Base-by-base conservation (phyloP, 2,797 vertebrate species). In the Poecilia velifera region DNA sequence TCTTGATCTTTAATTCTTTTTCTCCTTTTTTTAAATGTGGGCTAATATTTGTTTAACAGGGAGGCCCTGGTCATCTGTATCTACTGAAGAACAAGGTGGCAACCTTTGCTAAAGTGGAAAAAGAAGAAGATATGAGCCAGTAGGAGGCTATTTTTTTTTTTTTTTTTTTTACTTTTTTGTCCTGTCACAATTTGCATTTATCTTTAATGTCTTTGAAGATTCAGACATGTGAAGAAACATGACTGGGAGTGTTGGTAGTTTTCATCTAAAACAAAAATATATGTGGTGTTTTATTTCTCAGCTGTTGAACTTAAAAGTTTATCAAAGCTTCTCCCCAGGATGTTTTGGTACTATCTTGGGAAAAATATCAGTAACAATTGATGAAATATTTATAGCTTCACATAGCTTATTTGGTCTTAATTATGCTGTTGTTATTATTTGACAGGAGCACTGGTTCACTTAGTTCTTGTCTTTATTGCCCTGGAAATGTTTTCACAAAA, bases 101-200 rank as follows among this genome's bases (percentile, higher is more conserved):
- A 72, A 99, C 98, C 1, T 99, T 99, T 0, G 98, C 98, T 80
- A 99, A 99, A 93, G 98, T 99, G 92, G 98, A 98, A 91, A 99
- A 99, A 84, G 98, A 99, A 79, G 98, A 99, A 84, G 98, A 99
- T 94, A 97, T 99, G 97, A 98, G 98, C 95, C 96, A 97, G 98
- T 99, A 94, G 98, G 98, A 95, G 41, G 80, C 14, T 12, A 36
- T 31, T 8, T 9, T 20, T 43, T 12, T 64, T 6, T 8, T 43
- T 12, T 64, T 31, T 8, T 39, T 43, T 13, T 68, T 68, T 0
- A 73, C 18, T 49, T 14, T 77, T 59, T 6, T 2, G 18, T 39
- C 28, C 0, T 46, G 2, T 41, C 10, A 76, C 22, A 68, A 10
- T 10, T 75, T 28, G 57, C 46, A 31, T 70, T 39, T 43, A 55